Conservation (phyloP, 2,113 vertebrate species). For the Colaptes auratus region DNA sequence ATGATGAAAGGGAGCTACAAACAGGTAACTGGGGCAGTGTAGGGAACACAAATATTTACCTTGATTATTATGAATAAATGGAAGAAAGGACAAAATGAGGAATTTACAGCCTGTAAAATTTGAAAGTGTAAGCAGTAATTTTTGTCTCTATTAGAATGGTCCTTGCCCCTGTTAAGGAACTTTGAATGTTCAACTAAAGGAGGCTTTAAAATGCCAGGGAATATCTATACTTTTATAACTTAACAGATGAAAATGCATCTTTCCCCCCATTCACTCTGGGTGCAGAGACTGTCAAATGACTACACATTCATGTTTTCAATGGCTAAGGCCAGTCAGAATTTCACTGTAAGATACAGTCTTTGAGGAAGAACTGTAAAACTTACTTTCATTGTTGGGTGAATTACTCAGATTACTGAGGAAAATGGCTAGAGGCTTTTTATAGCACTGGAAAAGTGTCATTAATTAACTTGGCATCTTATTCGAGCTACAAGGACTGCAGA, state of each 20-base stretch:
- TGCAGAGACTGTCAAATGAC: background rate
- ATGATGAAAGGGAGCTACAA: slow-evolving; percentile 8
- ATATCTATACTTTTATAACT: background rate
- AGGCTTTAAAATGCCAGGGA: background rate
- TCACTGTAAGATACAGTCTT: background rate
- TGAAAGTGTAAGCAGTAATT: background rate
- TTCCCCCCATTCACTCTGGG: background rate
- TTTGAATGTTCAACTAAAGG: background rate
- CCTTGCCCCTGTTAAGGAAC: background rate
- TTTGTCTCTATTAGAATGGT: background rate
- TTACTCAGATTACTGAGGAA: background rate
- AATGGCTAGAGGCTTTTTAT: slow-evolving; percentile 11
- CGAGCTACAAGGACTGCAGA: background rate
- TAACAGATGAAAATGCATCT: background rate
- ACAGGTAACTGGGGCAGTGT: background rate
- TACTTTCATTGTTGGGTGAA: slow-evolving; percentile 6
- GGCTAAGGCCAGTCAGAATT: background rate
- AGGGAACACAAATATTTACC: background rate
- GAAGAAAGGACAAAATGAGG: background rate
- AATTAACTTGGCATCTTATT: slow-evolving; percentile 36
- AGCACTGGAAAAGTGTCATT: background rate
- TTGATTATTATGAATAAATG: background rate
- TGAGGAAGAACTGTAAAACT: background rate
- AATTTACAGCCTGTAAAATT: background rate
- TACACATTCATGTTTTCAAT: background rate